These are phyloP conservation scores for Drosophila ogumai DNA, from an alignment of 1,140 invertebrate genomes.

Conservation along the genomic window DNA sequence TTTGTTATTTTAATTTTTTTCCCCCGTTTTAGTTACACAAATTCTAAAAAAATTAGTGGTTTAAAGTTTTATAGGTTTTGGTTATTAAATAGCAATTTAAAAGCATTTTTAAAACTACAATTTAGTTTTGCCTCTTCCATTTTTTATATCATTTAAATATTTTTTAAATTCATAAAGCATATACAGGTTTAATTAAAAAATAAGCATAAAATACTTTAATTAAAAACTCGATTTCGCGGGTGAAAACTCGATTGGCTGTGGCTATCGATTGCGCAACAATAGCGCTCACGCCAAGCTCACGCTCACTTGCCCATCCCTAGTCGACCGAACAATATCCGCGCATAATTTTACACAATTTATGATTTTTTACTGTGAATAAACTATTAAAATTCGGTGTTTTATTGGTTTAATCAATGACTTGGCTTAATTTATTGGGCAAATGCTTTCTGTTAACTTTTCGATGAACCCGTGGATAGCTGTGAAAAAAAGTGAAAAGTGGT, in stretches of 20 bases:
- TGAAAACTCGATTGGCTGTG: neutral
- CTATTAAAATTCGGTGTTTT: neutral
- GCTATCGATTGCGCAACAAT: constrained; percentile 5
- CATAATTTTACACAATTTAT: constrained; percentile 25
- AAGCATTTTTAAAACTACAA: too few relatives aligned
- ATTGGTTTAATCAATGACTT: neutral
- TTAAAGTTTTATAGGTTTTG: too few relatives aligned
- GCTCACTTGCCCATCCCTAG: constrained; percentile 21
- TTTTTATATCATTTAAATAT: too few relatives aligned
- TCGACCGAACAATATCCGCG: constrained; percentile 19
- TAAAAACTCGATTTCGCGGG: neutral
- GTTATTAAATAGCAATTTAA: too few relatives aligned
- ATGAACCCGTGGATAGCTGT: constrained; percentile 13
- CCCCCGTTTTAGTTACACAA: too few relatives aligned
- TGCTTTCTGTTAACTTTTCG: neutral
- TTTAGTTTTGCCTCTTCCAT: too few relatives aligned
- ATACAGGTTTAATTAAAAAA: too few relatives aligned
- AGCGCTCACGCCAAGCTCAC: neutral
- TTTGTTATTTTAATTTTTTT: too few relatives aligned
- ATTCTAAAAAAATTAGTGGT: too few relatives aligned
- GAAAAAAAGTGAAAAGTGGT: constrained; percentile 73
- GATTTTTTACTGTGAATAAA: constrained; percentile 3
- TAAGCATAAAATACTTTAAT: neutral
- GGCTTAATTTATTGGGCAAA: neutral
- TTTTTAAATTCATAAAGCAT: too few relatives aligned